Conservation (phyloP, 2,113 vertebrate genomes). For the Vulpes lagopus region DNA sequence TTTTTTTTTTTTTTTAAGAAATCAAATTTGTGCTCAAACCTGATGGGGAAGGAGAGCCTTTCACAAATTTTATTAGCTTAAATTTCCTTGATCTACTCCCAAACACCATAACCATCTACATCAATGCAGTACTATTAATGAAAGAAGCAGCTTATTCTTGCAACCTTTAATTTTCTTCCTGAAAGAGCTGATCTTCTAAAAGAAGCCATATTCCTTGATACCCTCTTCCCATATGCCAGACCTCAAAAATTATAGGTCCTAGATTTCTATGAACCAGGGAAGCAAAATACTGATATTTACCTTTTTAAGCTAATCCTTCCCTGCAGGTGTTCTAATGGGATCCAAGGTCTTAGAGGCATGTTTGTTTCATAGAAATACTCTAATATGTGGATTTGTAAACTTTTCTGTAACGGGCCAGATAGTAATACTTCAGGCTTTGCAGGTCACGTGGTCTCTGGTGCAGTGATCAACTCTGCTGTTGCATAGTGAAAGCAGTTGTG, state of each 20-base stretch:
- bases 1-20: neutral
- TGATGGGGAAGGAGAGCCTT: neutral
- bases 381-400: neutral
- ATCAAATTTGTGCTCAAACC: neutral
- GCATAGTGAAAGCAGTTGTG: neutral
- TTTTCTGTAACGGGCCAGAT: neutral
- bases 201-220: neutral
- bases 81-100: neutral
- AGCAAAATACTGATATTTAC: neutral
- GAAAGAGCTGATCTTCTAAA: neutral
- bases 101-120: neutral
- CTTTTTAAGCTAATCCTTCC: neutral
- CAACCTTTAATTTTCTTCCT: neutral
- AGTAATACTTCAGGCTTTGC: neutral
- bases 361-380: neutral
- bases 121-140: neutral
- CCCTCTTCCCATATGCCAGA: neutral
- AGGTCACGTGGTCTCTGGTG: neutral
- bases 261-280: neutral
- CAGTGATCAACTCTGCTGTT: neutral
- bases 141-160: neutral
- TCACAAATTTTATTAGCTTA: slow-evolving; percentile 9
- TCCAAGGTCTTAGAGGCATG: neutral
- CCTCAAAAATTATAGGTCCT: neutral
- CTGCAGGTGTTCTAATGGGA: neutral